A percentile compares a stretch with the other conserved stretches of the same genome.
phyloP scores from a whole-genome alignment of 2,113 vertebrate species.

The Zosterops japonicus region DNA sequence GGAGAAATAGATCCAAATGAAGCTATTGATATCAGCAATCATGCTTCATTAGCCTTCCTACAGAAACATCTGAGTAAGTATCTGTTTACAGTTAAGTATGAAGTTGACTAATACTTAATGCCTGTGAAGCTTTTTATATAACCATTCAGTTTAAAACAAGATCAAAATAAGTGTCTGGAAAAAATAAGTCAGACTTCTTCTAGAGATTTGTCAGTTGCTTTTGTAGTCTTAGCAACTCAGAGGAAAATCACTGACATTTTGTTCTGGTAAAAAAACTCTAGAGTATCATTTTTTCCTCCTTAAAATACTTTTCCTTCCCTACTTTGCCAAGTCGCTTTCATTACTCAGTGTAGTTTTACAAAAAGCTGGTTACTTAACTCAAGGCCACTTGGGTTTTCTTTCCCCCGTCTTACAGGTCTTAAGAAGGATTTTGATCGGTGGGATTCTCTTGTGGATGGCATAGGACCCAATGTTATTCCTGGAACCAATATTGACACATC shows the following conservation, averaged over 20 bases:
- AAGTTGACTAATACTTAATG: not conserved
- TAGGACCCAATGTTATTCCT: slow-evolving; percentile 85
- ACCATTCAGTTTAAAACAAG: not conserved
- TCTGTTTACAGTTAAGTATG: not conserved
- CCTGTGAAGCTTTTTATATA: not conserved
- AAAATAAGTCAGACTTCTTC: not conserved
- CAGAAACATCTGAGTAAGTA: slow-evolving; percentile 90
- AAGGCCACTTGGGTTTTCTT: not conserved
- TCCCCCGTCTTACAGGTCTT: slow-evolving; percentile 73
- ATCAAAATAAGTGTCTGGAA: not conserved
- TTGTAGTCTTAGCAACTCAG: not conserved
- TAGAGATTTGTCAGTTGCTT: not conserved
- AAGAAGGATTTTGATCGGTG: slow-evolving; percentile 87
- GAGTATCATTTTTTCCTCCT: not conserved
- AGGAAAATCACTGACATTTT: not conserved
- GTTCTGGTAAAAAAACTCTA: not conserved
- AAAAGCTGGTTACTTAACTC: not conserved
- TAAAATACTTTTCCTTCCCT: not conserved
- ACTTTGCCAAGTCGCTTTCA: not conserved
- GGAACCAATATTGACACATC: slow-evolving; percentile 79
- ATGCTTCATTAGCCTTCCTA: slow-evolving; percentile 92
- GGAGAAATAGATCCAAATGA: slow-evolving; percentile 87
- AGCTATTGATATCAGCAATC: slow-evolving; percentile 87
- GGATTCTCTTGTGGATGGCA: slow-evolving; percentile 87
- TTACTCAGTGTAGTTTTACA: not conserved